A percentile compares a stretch with the other conserved stretches of the same genome.
These are phyloP conservation scores for Ascaphus truei DNA, from an alignment of 2,113 vertebrate species.

Conservation along the genomic window DNA sequence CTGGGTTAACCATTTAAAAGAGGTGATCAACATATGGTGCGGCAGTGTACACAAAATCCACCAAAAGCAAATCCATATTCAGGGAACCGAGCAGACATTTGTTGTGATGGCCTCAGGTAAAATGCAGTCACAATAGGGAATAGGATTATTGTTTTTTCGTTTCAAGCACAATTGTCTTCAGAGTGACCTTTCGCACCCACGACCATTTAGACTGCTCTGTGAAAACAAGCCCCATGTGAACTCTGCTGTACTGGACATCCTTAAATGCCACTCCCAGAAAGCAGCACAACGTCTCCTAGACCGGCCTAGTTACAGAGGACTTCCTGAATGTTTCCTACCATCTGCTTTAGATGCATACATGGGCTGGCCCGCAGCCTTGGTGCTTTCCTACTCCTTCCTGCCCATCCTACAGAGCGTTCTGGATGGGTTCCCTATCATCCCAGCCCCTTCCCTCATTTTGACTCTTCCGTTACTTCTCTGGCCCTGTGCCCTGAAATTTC, in stretches of 20 bases:
- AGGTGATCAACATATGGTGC: no score
- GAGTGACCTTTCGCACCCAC: slow-evolving; percentile 12
- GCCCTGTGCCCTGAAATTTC: slow-evolving; percentile 62
- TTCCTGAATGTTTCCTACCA: slow-evolving; percentile 73
- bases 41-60: no score
- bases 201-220: slow-evolving; percentile 15
- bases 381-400: slow-evolving; percentile 75
- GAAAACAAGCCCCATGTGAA: slow-evolving; percentile 21
- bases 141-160: slow-evolving; percentile 11
- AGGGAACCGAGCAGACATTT: no score
- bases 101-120: no score
- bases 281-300: slow-evolving; percentile 53
- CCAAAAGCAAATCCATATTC: no score
- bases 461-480: slow-evolving; percentile 60
- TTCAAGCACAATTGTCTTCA: not conserved
- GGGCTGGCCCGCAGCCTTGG: slow-evolving; percentile 68
- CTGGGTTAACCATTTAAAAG: no score
- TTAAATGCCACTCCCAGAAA: slow-evolving; percentile 53
- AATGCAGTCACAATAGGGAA: slow-evolving; percentile 21
- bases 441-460: slow-evolving; percentile 55
- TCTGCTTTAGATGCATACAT: slow-evolving; percentile 73
- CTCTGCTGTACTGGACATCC: slow-evolving; percentile 39
- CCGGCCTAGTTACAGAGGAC: slow-evolving; percentile 56
- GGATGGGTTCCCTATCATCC: slow-evolving; percentile 65
- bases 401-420: slow-evolving; percentile 59